These are phyloP conservation scores for Hydropsyche betteni DNA, from an alignment of 2,888 invertebrate genomes.

Conservation along the genomic window DNA sequence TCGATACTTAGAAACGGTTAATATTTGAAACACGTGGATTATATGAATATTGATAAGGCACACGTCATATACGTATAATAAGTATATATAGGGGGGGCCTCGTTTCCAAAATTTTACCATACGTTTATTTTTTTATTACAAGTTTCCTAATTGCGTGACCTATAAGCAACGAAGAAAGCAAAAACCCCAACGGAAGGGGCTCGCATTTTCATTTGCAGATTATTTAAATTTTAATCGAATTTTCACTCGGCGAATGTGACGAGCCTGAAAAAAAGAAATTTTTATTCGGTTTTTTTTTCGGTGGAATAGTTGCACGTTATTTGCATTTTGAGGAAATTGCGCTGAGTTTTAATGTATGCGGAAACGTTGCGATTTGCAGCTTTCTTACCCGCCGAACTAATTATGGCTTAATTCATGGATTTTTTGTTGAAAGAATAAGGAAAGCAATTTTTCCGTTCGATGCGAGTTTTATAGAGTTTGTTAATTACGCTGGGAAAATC, in stretches of 20 bases:
- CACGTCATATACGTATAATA: neutral
- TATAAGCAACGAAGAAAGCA: neutral
- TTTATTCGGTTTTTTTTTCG: neutral
- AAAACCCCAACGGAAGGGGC: neutral
- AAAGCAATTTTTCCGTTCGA: too few species aligned
- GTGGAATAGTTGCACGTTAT: constrained; percentile 7
- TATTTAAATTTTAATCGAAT: too few species aligned
- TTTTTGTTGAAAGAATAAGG: neutral
- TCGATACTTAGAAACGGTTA: neutral
- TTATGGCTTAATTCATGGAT: constrained; percentile 18
- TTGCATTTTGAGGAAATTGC: constrained; percentile 37
- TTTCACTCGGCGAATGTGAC: too few species aligned
- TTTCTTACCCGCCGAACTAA: neutral
- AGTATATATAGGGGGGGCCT: neutral
- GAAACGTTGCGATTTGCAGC: constrained; percentile 21
- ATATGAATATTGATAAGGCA: constrained; percentile 34
- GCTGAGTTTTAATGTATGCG: constrained; percentile 38
- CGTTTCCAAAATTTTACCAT: neutral
- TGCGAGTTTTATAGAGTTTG: too few species aligned
- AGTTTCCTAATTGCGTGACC: constrained; percentile 1
- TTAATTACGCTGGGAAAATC: too few species aligned
- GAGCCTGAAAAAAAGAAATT: neutral
- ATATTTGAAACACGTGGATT: constrained; percentile 6
- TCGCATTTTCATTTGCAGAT: neutral
- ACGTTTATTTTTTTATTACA: too few species aligned